These are phyloP conservation scores for Stenodema calcarata DNA, from an alignment of 2,888 invertebrate genomes.

Conservation along the genomic window DNA sequence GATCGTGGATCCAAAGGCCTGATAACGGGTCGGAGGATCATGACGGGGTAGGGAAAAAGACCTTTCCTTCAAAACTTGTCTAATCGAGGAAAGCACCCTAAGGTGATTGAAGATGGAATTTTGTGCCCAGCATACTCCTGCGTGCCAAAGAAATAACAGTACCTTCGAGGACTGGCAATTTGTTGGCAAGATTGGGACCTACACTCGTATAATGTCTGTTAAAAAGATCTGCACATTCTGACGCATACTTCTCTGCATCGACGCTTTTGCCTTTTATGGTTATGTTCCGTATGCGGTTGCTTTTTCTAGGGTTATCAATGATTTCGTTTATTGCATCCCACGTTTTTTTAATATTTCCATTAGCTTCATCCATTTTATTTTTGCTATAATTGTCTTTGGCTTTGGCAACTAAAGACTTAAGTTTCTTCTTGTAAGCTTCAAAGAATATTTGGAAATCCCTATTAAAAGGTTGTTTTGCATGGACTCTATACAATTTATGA, in stretches of 20 bases:
- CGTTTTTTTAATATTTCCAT: neutral
- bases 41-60: too few relatives aligned
- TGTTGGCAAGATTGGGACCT: neutral
- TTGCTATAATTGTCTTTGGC: neutral
- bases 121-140: neutral
- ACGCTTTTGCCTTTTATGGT: neutral
- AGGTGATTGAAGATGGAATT: neutral
- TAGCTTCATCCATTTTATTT: neutral
- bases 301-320: neutral
- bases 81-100: too few relatives aligned
- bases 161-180: too few relatives aligned
- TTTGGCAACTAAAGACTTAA: neutral
- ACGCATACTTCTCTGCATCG: neutral
- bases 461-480: neutral
- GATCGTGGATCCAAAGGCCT: too few relatives aligned
- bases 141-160: neutral
- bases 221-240: neutral
- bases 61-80: too few relatives aligned
- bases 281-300: neutral
- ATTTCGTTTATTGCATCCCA: slow-evolving; percentile 4
- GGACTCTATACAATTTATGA: neutral
- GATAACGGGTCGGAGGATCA: too few relatives aligned
- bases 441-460: neutral
- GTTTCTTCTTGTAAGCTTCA: neutral
- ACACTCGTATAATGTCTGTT: neutral